Evolutionary conservation across 2,888 invertebrate species (phyloP), one percentile per base, ranked within the genome.

Genomic region (Lutraria lutraria): DNA sequence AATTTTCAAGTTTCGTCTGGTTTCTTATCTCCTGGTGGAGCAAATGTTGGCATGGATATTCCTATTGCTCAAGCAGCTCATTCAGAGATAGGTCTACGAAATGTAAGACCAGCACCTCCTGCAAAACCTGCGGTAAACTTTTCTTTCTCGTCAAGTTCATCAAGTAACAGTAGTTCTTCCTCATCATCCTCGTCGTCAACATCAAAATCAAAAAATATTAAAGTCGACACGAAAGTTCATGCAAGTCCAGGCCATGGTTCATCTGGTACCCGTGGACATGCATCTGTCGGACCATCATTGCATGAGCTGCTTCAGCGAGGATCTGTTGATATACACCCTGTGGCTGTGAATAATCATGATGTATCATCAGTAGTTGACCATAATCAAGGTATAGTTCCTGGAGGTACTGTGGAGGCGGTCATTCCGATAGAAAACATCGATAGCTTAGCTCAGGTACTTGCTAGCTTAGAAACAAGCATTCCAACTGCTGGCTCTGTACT

Each of bases 121-220:
- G 54, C 83, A 2, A 88, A 79, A 79, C 76, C 85, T n/a, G 63
- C 29, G 13, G 43, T 87, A 21, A 87, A 88, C 43, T 76, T 90
- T 84, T 90, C 90, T 0, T 88, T 90, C 63, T 88, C 90, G 13
- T 88, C 86, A 6, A 86, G 84, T 29, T 72, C 86, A 34, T 88
- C 81, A 53, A 91, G 89, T 54, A 91, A 82, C 60, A 89, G 89
- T 52, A 89, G 86, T 60, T 91, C 91, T 0, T 89, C 91, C 2
- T 89, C 89, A 21, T 91, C 91, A 1, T 88, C 85, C 3, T 91
- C 91, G 6, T 85, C 88, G 12, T 91, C 91, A 34, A 29, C 31
- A 54, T 56, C 85, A 12, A 3, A 83, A 34, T 63, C 34, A 19
- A 72, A 29, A n/a, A 84, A 19, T 76, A n/a, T 68, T 53, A 53